Percentiles rank a stretch among this genome's conserved stretches.
Conservation (phyloP, 2,797 vertebrate genomes). For the Poeciliopsis gracilis region DNA sequence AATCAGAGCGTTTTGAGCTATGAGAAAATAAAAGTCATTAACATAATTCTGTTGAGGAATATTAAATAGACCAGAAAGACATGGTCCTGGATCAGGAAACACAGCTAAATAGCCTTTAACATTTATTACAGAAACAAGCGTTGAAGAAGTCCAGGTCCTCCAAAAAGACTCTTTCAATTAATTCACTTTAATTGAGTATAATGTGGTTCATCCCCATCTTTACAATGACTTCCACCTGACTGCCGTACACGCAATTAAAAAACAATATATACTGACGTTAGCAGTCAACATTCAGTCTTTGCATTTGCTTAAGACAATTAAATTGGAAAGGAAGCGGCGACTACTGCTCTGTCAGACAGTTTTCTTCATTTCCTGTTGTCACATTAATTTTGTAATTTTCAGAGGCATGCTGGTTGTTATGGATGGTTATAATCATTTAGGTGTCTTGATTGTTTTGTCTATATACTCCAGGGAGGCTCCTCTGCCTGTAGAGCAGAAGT, state of each 20-base stretch:
- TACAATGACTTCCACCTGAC: conserved; percentile 66
- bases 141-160: conserved; percentile 49
- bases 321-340: conserved; percentile 48
- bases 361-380: conserved; percentile 44
- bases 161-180: conserved; percentile 68
- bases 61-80: conserved; percentile 23
- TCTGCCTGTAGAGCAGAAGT: conserved; percentile 47
- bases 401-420: conserved; percentile 41
- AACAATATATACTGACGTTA: conserved; percentile 72
- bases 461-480: conserved; percentile 35
- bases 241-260: conserved; percentile 74
- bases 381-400: conserved; percentile 58
- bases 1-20: conserved; percentile 16
- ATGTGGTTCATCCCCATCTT: conserved; percentile 60
- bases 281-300: conserved; percentile 58
- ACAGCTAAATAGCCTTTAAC: not conserved
- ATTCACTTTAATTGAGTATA: conserved; percentile 65
- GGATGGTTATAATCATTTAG: conserved; percentile 55
- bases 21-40: conserved; percentile 34
- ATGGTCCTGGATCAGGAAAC: conserved; percentile 21
- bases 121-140: conserved; percentile 56
- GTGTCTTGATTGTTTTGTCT: conserved; percentile 43
- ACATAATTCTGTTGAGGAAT: conserved; percentile 19
- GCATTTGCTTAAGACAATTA: conserved; percentile 63
- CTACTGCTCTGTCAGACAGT: conserved; percentile 41